A percentile compares a stretch with the other conserved stretches of the same genome.
Evolutionary conservation across 2,797 vertebrate genomes (phyloP).

Genomic region (Triplophysa bombifrons): DNA sequence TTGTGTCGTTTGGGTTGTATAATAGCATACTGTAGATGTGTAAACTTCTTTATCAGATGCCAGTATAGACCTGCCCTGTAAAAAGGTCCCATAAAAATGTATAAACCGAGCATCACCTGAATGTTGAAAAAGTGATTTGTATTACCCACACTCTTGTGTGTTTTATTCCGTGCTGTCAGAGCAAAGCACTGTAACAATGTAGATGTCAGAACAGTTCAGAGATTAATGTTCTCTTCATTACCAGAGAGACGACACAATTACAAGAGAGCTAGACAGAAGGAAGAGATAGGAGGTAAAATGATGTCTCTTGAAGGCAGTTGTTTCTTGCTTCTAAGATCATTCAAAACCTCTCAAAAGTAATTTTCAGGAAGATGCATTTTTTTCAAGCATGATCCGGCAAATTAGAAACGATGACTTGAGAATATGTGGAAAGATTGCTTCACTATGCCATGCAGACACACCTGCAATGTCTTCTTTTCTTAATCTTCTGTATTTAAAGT

Average conservation of each 20-base stretch:
- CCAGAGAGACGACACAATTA: not conserved
- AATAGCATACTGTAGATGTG: no score
- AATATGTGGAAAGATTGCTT: not conserved
- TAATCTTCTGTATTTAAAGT: conserved; percentile 14
- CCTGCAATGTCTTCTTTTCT: conserved; percentile 2
- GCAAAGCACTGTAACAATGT: not conserved
- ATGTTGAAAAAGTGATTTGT: not conserved
- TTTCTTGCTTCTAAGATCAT: not conserved
- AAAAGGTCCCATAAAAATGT: not conserved
- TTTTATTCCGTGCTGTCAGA: not conserved
- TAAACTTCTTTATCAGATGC: no score
- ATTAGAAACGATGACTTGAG: not conserved
- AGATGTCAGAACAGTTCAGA: not conserved
- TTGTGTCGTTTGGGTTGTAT: no score
- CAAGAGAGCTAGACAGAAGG: not conserved
- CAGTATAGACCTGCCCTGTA: not conserved
- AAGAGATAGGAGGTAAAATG: not conserved
- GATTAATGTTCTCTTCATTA: not conserved
- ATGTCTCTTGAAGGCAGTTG: not conserved
- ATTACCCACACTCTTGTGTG: not conserved
- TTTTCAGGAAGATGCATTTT: not conserved
- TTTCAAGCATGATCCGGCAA: not conserved
- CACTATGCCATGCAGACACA: not conserved
- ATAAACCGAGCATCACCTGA: not conserved
- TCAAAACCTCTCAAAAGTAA: not conserved